Conservation (phyloP, 2,113 vertebrate species). For the Setophaga kirtlandii region DNA sequence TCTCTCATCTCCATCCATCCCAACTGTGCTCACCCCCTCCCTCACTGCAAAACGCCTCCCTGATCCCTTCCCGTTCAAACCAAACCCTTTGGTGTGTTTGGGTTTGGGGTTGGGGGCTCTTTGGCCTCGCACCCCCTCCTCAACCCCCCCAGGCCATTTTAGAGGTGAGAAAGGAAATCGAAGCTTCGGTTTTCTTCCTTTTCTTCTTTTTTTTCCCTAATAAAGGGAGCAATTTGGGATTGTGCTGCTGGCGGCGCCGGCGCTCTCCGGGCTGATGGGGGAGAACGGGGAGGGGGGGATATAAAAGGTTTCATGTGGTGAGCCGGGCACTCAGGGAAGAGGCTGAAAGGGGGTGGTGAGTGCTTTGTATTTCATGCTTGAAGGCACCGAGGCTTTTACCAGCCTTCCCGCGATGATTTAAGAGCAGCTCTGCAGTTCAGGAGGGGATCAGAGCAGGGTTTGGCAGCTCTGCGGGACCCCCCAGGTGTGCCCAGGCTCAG, state of each 20-base stretch:
- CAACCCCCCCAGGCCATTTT: neutral
- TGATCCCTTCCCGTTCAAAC: fast-evolving
- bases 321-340: slow-evolving; percentile 57
- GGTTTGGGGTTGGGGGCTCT: neutral
- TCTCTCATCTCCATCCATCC: too few species aligned
- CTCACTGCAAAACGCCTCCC: neutral
- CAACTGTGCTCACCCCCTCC: neutral
- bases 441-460: neutral
- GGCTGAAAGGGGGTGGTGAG: slow-evolving; percentile 53
- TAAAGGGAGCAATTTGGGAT: slow-evolving; percentile 24
- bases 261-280: neutral
- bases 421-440: neutral
- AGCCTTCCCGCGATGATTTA: slow-evolving; percentile 45
- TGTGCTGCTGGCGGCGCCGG: neutral
- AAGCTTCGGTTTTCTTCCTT: neutral
- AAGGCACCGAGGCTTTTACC: slow-evolving; percentile 60
- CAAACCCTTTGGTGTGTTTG: neutral
- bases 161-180: neutral
- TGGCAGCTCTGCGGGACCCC: neutral
- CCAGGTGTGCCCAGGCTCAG: neutral
- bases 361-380: slow-evolving; percentile 68
- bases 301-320: slow-evolving; percentile 61
- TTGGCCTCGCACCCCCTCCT: neutral
- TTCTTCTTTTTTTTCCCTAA: neutral
- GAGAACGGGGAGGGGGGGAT: neutral